Base-by-base conservation (phyloP, 2,888 invertebrate genomes). In the Phanerotoma sp. region DNA sequence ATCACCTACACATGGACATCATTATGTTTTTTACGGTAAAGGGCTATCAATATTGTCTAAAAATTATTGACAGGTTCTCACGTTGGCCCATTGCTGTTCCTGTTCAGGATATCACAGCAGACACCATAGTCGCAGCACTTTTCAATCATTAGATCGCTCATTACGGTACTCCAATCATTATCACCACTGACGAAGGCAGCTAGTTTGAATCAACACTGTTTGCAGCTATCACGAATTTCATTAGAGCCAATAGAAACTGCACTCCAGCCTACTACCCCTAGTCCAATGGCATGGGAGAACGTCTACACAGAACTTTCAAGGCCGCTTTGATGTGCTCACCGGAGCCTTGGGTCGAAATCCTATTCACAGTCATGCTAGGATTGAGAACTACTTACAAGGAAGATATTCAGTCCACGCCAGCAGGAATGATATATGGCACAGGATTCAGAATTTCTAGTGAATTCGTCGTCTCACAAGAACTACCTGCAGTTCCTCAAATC, bases 281-380 rank as follows among this genome's bases (percentile, higher is more conserved):
- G 41, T 60, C 72, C 3, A 78, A 79, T 51, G 77, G 76, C 1
- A 62, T 77, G 45, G 67, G 79, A 6, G 77, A 79, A 58, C 61
- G 76, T 5, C 69, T 73, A 46, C 78, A 79, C 59, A 63, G 77
- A 2, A 67, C 68, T 7, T 57, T 79, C 49, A 78, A 77, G 62
- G 66, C 75, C 2, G 73, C 78, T 0, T 51, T 75, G 10, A 60
- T 54, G 38, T 38, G 38, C 3, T 38, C 38, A 35, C 33, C 28
- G 5, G 28, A 22, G n/a, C 40, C 56, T 4, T 67, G 66, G 66
- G 11, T 41, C 2, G 55, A 56, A 7, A 33, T 57, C 9, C 48
- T 67, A 11, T 63, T 62, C 1, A 56, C 52, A 25, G 46, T 62
- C 9, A 48, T 66, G 6, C 52, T 66, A 3, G 63, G 62, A 4